A percentile compares a stretch with the other conserved stretches of the same genome.
Conservation (phyloP, 2,888 invertebrate species). For the Agonum fuliginosum region DNA sequence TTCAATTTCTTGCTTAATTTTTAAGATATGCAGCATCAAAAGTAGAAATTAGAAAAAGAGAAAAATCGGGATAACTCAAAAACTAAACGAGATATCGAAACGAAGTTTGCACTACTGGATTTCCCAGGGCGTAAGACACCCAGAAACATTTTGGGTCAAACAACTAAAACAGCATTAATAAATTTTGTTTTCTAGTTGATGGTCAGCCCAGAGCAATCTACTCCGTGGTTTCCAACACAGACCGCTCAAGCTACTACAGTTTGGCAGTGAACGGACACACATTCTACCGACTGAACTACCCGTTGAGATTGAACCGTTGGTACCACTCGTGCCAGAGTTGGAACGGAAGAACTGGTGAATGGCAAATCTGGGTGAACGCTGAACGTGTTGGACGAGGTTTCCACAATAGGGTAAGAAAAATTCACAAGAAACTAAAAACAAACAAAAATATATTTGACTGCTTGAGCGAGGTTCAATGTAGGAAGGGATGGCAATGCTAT, state of each 20-base stretch:
- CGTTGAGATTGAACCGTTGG: slow-evolving; percentile 82
- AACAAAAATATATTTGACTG: too few species aligned
- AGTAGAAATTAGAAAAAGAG: too few species aligned
- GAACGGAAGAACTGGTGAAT: slow-evolving; percentile 92
- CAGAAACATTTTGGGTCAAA: too few species aligned
- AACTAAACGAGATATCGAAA: too few species aligned
- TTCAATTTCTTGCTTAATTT: too few species aligned
- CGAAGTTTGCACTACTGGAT: too few species aligned
- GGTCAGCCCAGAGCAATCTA: slow-evolving; percentile 84
- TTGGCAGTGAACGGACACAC: slow-evolving; percentile 89
- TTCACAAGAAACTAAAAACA: background rate
- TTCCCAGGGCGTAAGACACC: too few species aligned
- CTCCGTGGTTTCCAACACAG: slow-evolving; percentile 87
- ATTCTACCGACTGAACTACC: slow-evolving; percentile 84
- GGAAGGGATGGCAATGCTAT: too few species aligned
- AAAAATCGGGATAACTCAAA: too few species aligned
- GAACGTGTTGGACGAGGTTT: slow-evolving; percentile 91
- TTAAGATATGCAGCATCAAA: too few species aligned
- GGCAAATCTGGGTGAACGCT: slow-evolving; percentile 92
- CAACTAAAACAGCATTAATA: too few species aligned
- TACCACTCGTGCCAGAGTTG: slow-evolving; percentile 92
- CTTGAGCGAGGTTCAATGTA: too few species aligned
- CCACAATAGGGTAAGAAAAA: slow-evolving; percentile 84
- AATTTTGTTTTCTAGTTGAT: slow-evolving; percentile 75
- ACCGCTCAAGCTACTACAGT: slow-evolving; percentile 87